Conservation (phyloP, 2,113 vertebrate genomes). For the Aldabrachelys gigantea region DNA sequence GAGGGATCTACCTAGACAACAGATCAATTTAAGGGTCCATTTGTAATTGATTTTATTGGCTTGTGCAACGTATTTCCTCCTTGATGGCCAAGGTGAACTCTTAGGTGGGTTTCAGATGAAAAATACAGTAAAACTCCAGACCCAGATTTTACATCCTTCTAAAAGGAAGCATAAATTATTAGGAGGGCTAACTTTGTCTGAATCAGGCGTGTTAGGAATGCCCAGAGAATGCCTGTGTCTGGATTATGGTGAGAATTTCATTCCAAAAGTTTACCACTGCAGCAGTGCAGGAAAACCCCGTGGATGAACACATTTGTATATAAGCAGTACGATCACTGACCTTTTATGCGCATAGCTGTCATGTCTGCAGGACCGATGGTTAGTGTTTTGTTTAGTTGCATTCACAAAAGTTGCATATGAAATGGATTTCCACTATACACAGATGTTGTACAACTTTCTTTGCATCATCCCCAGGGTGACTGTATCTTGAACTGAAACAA, state of each 20-base stretch:
- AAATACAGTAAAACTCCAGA: not conserved
- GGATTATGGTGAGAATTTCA: not conserved
- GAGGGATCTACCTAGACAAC: not conserved
- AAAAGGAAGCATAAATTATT: not conserved
- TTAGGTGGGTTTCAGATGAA: not conserved
- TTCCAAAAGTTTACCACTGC: not conserved
- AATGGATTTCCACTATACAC: not conserved
- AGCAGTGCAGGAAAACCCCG: not conserved
- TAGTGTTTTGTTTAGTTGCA: not conserved
- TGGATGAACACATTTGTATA: not conserved
- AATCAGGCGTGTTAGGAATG: not conserved
- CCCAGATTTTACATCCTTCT: not conserved
- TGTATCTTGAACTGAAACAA: not conserved
- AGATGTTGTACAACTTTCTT: not conserved
- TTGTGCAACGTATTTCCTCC: not conserved
- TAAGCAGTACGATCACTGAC: accelerated
- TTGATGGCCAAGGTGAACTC: not conserved
- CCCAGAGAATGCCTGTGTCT: not conserved
- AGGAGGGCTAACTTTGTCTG: not conserved
- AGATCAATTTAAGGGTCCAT: not conserved
- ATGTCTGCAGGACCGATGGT: not conserved
- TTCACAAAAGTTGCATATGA: not conserved
- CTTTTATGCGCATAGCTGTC: accelerated
- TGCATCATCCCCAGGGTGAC: not conserved
- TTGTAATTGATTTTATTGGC: not conserved